phyloP scores from a whole-genome alignment of 2,797 vertebrate species.

The Falco cherrug region DNA sequence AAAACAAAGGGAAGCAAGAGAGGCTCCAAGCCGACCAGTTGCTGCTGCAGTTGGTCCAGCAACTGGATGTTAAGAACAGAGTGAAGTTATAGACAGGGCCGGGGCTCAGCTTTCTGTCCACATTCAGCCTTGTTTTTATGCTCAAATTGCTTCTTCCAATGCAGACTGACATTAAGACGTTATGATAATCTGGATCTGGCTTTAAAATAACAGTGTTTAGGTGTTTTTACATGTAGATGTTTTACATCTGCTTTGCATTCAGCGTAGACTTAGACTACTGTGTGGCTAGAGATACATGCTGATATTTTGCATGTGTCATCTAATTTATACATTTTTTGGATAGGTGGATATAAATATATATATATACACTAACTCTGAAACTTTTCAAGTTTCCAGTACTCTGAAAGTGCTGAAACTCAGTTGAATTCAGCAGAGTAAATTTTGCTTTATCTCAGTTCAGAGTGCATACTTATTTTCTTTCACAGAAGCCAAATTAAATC shows the following conservation, averaged over 20 bases:
- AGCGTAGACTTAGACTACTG: background rate
- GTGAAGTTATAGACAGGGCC: background rate
- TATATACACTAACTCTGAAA: background rate
- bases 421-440: background rate
- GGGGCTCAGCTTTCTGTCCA: background rate
- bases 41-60: constrained; percentile 69
- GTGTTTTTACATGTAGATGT: background rate
- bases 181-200: background rate
- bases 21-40: constrained; percentile 58
- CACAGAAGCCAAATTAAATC: background rate
- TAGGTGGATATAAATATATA: background rate
- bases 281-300: background rate
- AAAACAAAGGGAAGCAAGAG: constrained; percentile 32
- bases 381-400: background rate
- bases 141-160: background rate
- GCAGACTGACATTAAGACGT: background rate
- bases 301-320: background rate
- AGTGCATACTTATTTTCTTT: background rate
- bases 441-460: background rate
- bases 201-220: background rate
- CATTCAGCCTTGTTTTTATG: background rate
- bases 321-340: background rate
- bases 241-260: background rate
- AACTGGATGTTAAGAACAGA: constrained; percentile 47
- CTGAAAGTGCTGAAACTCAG: background rate